Base-by-base conservation (phyloP, 2,888 invertebrate genomes). In the Cerastis leucographa region DNA sequence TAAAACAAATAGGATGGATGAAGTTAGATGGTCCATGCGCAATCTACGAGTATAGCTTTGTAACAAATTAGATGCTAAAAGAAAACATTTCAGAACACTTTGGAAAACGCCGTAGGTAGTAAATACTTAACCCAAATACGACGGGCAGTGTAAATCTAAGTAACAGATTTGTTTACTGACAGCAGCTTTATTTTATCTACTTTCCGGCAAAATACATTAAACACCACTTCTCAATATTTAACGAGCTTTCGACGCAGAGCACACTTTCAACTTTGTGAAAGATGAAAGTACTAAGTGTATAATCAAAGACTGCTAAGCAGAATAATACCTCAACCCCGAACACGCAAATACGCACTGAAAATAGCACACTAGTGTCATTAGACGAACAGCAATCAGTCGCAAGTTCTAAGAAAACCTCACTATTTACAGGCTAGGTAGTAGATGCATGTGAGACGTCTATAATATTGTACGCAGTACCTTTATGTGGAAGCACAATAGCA, bases 391-490 rank as follows among this genome's bases (percentile, higher is more conserved):
- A 74, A 82, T 85, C 79, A 72, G 78, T 59, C 71, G 68, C 65
- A 77, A 78, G 84, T 89, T 86, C 88, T 79, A 62, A 82, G 88
- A 83, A 84, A 85, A 83, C 82, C 40, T 76, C 62, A 72, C 75
- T 80, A 72, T 85, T 88, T 85, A 76, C 81, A 84, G 76, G 75
- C 61, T 67, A 69, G 65, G 74, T 71, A 64, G 46, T 61, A 59
- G 25, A 11, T 64, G 54, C 42, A 54, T 76, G 67, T 62, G 74
- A 81, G 71, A 75, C 65, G 61, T 74, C 77, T n/a, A 83, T n/a
- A n/a, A n/a, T n/a, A n/a, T 76, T 78, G 81, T 83, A 69, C 61
- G 59, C 19, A 25, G 49, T 25, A 49, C 69, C 49, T 82, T 79
- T 83, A 83, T 78, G 71, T 67, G 70, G 64, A 68, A 56, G 51